Percentiles rank a stretch among this genome's conserved stretches.
Evolutionary conservation across 2,797 vertebrate genomes (phyloP).

Genomic region (Xenopus petersii): DNA sequence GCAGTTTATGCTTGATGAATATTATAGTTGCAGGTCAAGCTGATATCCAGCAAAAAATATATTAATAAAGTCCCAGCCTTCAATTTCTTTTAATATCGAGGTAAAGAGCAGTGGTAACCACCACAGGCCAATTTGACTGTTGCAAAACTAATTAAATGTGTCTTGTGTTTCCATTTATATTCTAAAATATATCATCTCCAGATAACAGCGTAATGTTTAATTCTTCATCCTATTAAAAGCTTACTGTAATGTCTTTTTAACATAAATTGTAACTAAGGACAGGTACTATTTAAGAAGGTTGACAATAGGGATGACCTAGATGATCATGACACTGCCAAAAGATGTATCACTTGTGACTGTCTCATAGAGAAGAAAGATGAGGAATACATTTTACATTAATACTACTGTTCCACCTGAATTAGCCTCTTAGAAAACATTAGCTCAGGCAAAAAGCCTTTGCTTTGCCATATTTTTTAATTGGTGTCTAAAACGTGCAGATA

Average conservation of each 20-base stretch:
- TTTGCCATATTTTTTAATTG: constrained; percentile 44
- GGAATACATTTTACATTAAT: constrained; percentile 68
- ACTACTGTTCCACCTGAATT: constrained; percentile 58
- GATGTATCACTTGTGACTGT: constrained; percentile 69
- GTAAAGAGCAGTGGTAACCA: constrained; percentile 55
- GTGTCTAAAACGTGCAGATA: constrained; percentile 15
- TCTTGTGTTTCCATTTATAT: constrained; percentile 62
- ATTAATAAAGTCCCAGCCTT: constrained; percentile 60
- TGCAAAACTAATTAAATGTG: constrained; percentile 75
- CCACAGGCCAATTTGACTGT: constrained; percentile 65
- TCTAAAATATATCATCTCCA: constrained; percentile 76
- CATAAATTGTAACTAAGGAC: constrained; percentile 74
- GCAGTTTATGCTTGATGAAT: constrained; percentile 56
- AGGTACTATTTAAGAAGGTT: constrained; percentile 71
- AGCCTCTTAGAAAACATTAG: constrained; percentile 60
- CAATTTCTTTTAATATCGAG: constrained; percentile 55
- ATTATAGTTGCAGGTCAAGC: constrained; percentile 44
- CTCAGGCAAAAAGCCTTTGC: constrained; percentile 7
- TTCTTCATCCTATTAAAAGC: constrained; percentile 80
- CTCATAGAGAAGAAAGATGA: constrained; percentile 66
- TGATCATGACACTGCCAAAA: constrained; percentile 70
- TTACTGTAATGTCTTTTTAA: constrained; percentile 74
- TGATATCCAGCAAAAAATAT: constrained; percentile 40
- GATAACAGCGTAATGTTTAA: constrained; percentile 74
- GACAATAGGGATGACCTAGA: constrained; percentile 73